Base-by-base conservation (phyloP, 2,888 invertebrate genomes). In the Philereme transversata region DNA sequence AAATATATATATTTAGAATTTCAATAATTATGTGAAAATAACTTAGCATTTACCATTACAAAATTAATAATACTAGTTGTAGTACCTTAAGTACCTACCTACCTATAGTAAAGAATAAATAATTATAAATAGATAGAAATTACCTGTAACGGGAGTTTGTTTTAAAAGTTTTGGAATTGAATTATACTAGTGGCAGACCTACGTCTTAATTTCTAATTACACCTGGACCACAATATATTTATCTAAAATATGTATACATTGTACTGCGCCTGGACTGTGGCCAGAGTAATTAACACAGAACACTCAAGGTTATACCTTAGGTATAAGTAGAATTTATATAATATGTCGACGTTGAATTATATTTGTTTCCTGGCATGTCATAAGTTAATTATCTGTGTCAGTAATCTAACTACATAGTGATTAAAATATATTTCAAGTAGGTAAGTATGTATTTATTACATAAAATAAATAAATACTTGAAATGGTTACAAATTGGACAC, bases 401-500 rank as follows among this genome's bases (percentile, higher is more conserved):
- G 59, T 59, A 56, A 62, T 59, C 59, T 63, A 63, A 63, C 62
- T 63, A 62, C 58, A 49, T 51, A 55, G 59, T 52, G 9, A 35
- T 34, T 4, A 8, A 62, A 34, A 58, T 35, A 41, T 40, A 55
- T 62, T 63, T 64, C 65, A 68, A 71, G 60, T 22, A 22, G 22
- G 3, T 22, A 22, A 22, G 22, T 22, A 22, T 22, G 22, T 22
- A 22, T 22, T 22, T 22, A 22, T 22, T 68, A 64, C 61, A 54
- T 67, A 59, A 6, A 8, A 8, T 70, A 60, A 57, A 64, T 65
- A 65, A 60, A 62, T 65, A 67, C 63, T 63, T 72, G 76, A 72
- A 76, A 74, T 78, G 71, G 71, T 68, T 67, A 67, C 62, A 68
- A 70, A 65, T 47, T 40, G 48, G 43, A 51, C 8, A 6, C 4